These are phyloP conservation scores for Apis cerana DNA, from an alignment of 1,140 invertebrate species.

Conservation along the genomic window DNA sequence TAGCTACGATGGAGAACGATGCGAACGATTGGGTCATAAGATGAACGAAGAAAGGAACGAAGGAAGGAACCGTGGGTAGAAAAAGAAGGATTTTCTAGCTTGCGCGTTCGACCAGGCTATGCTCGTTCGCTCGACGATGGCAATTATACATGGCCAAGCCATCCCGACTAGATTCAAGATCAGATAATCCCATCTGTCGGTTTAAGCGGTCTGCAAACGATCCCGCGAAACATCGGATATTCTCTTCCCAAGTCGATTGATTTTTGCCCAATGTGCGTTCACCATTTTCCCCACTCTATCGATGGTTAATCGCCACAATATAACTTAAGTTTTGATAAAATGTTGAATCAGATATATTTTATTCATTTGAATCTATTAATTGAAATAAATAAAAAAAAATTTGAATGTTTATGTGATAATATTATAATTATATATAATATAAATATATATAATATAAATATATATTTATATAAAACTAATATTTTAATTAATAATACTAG, in stretches of 20 bases:
- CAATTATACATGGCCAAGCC: slow-evolving; percentile 77
- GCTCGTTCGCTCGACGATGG: slow-evolving; percentile 68
- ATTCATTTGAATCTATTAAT: too few relatives aligned
- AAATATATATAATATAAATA: too few relatives aligned
- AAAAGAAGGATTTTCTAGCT: slow-evolving; percentile 52
- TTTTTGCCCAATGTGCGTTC: slow-evolving; percentile 57
- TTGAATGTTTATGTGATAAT: too few relatives aligned
- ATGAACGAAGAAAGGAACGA: slow-evolving; percentile 30
- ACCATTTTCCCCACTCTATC: neutral
- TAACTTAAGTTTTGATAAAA: neutral
- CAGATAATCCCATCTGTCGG: slow-evolving; percentile 79
- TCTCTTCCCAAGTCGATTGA: slow-evolving; percentile 55
- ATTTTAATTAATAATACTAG: too few relatives aligned
- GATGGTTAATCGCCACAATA: slow-evolving; percentile 16
- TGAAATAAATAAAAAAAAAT: too few relatives aligned
- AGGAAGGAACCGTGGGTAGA: slow-evolving; percentile 27
- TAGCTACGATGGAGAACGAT: slow-evolving; percentile 1
- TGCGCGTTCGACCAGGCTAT: slow-evolving; percentile 46
- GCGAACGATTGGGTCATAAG: slow-evolving; percentile 12
- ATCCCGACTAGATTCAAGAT: slow-evolving; percentile 78
- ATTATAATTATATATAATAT: too few relatives aligned
- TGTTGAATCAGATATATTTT: too few relatives aligned
- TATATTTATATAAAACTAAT: too few relatives aligned
- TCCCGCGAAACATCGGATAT: slow-evolving; percentile 73
- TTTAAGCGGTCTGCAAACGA: slow-evolving; percentile 75